These are phyloP conservation scores for Drosophila guanche DNA, from an alignment of 1,140 invertebrate genomes.

Conservation along the genomic window DNA sequence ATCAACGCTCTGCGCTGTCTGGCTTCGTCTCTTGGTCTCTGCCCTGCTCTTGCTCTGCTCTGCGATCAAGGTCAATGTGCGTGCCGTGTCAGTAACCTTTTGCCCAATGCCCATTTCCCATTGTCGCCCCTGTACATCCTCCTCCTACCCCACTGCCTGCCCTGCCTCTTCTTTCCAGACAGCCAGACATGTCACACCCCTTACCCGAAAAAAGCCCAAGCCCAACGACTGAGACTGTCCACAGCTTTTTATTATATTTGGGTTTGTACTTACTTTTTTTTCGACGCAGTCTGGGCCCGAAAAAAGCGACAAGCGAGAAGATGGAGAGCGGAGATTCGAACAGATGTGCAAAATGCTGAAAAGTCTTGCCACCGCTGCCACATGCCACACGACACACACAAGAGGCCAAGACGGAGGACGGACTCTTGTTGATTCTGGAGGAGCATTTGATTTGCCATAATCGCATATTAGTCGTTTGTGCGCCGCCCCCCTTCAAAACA, in stretches of 20 bases:
- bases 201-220: neutral
- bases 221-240: conserved; percentile 9
- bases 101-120: conserved; percentile 51
- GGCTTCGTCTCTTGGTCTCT: no score
- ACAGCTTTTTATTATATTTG: conserved; percentile 67
- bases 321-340: conserved; percentile 50
- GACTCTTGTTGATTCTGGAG: conserved; percentile 57
- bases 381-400: neutral
- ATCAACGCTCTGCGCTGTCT: conserved; percentile 49
- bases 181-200: conserved; percentile 11
- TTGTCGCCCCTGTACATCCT: conserved; percentile 45
- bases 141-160: conserved; percentile 27
- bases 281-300: conserved; percentile 55
- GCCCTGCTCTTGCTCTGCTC: conserved; percentile 11
- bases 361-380: conserved; percentile 37
- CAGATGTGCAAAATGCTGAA: conserved; percentile 78
- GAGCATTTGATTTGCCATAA: conserved; percentile 78
- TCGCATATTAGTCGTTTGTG: conserved; percentile 77
- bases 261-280: conserved; percentile 67
- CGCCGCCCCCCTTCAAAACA: conserved; percentile 10
- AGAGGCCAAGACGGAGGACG: no score
- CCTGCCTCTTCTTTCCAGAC: neutral
- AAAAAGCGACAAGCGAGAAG: conserved; percentile 29
- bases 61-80: conserved; percentile 80
- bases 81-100: conserved; percentile 78